Conservation (phyloP, 2,113 vertebrate species). For the rabbit (Oryctolagus cuniculus) region DNA sequence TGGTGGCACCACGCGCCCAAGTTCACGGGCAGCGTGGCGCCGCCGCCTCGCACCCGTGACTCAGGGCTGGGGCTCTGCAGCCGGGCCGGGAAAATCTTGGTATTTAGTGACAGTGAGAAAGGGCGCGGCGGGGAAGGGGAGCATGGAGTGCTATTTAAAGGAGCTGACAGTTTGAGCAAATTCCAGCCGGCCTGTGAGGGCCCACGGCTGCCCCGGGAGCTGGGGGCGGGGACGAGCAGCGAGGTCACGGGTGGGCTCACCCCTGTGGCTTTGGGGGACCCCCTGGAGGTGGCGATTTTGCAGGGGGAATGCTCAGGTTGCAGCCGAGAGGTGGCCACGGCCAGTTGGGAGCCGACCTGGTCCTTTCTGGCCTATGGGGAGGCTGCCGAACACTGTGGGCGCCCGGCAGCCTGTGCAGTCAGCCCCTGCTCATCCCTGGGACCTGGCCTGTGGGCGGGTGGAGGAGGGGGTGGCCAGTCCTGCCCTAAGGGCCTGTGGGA, state of each 20-base stretch:
- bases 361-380: neutral
- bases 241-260: too few relatives aligned
- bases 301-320: too few relatives aligned
- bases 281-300: too few relatives aligned
- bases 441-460: too few relatives aligned
- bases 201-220: neutral
- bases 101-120: constrained; percentile 60
- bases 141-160: neutral
- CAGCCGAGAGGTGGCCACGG: too few relatives aligned
- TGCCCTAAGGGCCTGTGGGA: too few relatives aligned
- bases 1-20: neutral
- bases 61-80: constrained; percentile 60
- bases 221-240: accelerated
- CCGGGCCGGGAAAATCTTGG: constrained; percentile 62
- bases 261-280: neutral
- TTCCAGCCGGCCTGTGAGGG: neutral
- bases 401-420: neutral
- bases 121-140: neutral
- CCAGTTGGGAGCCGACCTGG: neutral
- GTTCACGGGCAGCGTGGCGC: constrained; percentile 58
- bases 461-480: too few relatives aligned
- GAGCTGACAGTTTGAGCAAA: neutral
- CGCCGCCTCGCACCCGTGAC: neutral
- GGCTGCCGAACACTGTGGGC: too few relatives aligned
- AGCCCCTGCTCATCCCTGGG: too few relatives aligned